Evolutionary conservation across 2,797 vertebrate species (phyloP).

Genomic region (Sylvia borin): DNA sequence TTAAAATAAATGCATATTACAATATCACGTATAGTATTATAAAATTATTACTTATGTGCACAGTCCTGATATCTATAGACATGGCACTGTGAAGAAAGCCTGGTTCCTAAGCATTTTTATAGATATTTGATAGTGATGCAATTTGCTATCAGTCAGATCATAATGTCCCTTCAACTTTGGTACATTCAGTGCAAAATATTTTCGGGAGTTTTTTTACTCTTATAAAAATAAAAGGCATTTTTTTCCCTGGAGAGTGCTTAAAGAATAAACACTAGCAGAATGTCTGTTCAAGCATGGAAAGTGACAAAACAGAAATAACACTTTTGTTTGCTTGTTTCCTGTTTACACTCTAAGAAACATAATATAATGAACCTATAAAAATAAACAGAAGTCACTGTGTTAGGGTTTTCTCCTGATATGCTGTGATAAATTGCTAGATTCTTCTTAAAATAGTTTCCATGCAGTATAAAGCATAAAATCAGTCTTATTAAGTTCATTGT

Average conservation of each 20-base stretch:
- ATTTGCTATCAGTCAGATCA: slow-evolving; percentile 64
- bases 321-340: slow-evolving; percentile 62
- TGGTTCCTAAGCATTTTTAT: slow-evolving; percentile 69
- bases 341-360: slow-evolving; percentile 74
- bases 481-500: slow-evolving; percentile 61
- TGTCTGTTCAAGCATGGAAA: slow-evolving; percentile 69
- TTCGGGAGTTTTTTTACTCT: slow-evolving; percentile 70
- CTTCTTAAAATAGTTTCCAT: slow-evolving; percentile 76
- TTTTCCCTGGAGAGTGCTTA: slow-evolving; percentile 75
- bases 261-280: slow-evolving; percentile 75
- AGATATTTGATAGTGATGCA: slow-evolving; percentile 67
- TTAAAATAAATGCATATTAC: slow-evolving; percentile 80
- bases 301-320: slow-evolving; percentile 58
- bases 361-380: slow-evolving; percentile 77
- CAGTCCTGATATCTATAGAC: slow-evolving; percentile 74
- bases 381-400: slow-evolving; percentile 79
- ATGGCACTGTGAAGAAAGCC: slow-evolving; percentile 73
- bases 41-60: slow-evolving; percentile 79
- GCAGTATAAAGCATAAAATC: slow-evolving; percentile 80
- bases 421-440: slow-evolving; percentile 77
- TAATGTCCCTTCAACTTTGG: slow-evolving; percentile 83
- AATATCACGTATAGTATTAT: slow-evolving; percentile 72
- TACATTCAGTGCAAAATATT: slow-evolving; percentile 94
- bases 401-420: slow-evolving; percentile 75
- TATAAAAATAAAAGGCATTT: slow-evolving; percentile 83